Conservation (phyloP, 2,113 vertebrate genomes). For the Mystacornis crossleyi region DNA sequence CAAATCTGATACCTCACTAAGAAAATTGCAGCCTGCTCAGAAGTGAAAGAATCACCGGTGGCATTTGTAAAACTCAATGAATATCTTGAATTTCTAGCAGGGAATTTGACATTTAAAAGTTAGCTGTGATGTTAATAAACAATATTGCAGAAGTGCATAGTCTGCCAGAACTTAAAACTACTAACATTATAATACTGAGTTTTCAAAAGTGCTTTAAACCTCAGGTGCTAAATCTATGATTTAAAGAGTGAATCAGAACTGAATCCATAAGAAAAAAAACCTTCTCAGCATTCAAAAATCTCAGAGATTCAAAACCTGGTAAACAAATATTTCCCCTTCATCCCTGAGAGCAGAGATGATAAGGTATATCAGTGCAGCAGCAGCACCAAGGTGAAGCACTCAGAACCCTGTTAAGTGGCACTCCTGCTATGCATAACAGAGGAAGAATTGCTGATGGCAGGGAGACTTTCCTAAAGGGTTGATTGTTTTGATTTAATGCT, state of each 20-base stretch:
- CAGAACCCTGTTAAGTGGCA: neutral
- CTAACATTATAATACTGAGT: neutral
- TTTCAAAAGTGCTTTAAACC: slow-evolving; percentile 4
- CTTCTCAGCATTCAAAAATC: neutral
- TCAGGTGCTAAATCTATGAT: neutral
- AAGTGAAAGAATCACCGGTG: slow-evolving; percentile 35
- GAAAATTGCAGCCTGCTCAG: slow-evolving; percentile 52
- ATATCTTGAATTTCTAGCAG: slow-evolving; percentile 47
- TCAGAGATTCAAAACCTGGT: neutral
- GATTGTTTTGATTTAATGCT: neutral
- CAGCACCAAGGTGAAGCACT: neutral
- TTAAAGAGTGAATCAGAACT: neutral
- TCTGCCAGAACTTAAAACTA: slow-evolving; percentile 9
- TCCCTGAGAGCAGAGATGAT: neutral
- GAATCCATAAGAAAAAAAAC: neutral
- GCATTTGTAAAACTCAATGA: slow-evolving; percentile 55
- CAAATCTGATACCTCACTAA: slow-evolving; percentile 40
- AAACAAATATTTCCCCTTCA: neutral
- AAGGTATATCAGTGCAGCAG: neutral
- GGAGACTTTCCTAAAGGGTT: neutral
- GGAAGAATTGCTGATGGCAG: neutral
- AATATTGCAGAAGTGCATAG: neutral
- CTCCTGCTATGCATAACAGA: neutral
- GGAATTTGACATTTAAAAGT: slow-evolving; percentile 62
- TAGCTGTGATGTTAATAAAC: slow-evolving; percentile 50